phyloP scores from a whole-genome alignment of 2,113 vertebrate species.

The Sarotherodon lohbergeri region DNA sequence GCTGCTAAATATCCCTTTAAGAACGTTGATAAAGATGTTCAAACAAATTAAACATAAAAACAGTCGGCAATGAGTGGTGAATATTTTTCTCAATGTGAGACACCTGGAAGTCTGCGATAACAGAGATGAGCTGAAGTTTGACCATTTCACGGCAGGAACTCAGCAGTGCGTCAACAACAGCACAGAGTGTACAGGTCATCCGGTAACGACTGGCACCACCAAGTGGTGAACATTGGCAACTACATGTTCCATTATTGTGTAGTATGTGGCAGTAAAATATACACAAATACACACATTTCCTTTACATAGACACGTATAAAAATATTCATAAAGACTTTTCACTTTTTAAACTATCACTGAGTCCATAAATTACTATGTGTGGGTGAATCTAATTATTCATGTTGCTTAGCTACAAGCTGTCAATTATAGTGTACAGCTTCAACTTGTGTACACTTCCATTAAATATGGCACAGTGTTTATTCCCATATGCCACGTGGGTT shows the following conservation, averaged over 20 bases:
- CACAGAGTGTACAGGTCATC: not conserved
- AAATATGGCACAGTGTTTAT: not conserved
- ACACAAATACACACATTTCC: not conserved
- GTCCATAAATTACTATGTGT: not conserved
- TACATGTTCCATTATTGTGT: not conserved
- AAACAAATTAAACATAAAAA: not conserved
- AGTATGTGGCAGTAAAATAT: not conserved
- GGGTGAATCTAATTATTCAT: not conserved
- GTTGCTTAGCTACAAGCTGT: not conserved
- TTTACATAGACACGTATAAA: not conserved
- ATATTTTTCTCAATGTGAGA: conserved; percentile 62
- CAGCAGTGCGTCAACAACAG: not conserved
- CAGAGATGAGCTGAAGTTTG: not conserved
- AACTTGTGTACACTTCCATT: not conserved
- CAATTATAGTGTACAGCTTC: not conserved
- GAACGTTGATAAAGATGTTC: not conserved
- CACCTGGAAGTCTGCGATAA: not conserved
- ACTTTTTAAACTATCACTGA: not conserved
- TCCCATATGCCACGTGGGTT: not conserved
- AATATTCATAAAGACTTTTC: not conserved
- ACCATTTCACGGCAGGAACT: not conserved
- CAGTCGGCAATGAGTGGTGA: not conserved
- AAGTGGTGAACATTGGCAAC: conserved; percentile 7
- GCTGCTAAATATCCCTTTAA: not conserved
- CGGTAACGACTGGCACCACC: conserved; percentile 9